These are phyloP conservation scores for Solenopsis invicta DNA, from an alignment of 1,140 invertebrate genomes.

Conservation along the genomic window DNA sequence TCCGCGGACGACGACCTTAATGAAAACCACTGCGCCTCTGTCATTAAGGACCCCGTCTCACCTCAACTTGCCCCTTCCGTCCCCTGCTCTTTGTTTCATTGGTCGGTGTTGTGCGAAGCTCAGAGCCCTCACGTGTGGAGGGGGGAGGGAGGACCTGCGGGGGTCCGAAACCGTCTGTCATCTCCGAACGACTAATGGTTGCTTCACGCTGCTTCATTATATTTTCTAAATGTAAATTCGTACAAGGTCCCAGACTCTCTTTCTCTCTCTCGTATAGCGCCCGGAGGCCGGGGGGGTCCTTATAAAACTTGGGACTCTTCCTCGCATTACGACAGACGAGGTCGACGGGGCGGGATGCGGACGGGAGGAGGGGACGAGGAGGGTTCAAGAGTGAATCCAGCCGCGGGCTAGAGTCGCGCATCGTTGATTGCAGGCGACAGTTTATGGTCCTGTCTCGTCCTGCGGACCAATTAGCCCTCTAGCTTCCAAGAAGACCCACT, in stretches of 20 bases:
- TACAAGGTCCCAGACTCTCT: constrained; percentile 81
- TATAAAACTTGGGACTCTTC: constrained; percentile 81
- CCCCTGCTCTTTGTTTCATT: constrained; percentile 82
- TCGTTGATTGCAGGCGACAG: constrained; percentile 87
- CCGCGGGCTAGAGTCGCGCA: constrained; percentile 83
- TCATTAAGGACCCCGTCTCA: constrained; percentile 77
- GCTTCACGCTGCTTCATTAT: constrained; percentile 87
- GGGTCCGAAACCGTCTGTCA: constrained; percentile 87
- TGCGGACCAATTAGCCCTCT: constrained; percentile 85
- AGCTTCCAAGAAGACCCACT: constrained; percentile 83
- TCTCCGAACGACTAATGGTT: constrained; percentile 87
- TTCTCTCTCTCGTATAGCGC: constrained; percentile 68
- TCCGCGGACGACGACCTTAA: constrained; percentile 67
- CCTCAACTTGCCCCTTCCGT: constrained; percentile 65
- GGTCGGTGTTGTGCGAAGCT: constrained; percentile 73
- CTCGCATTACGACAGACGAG: constrained; percentile 68
- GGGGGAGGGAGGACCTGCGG: constrained; percentile 82
- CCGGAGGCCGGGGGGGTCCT: constrained; percentile 77
- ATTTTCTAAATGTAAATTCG: constrained; percentile 88
- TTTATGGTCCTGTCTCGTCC: constrained; percentile 85
- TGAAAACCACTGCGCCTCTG: constrained; percentile 80
- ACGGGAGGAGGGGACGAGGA: constrained; percentile 21
- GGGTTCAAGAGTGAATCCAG: constrained; percentile 64
- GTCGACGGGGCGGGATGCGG: constrained; percentile 27
- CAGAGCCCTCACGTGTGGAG: constrained; percentile 27